Evolutionary conservation across 2,797 vertebrate genomes (phyloP), one percentile per base, ranked within the genome.

Genomic region (Gambelia wislizenii): DNA sequence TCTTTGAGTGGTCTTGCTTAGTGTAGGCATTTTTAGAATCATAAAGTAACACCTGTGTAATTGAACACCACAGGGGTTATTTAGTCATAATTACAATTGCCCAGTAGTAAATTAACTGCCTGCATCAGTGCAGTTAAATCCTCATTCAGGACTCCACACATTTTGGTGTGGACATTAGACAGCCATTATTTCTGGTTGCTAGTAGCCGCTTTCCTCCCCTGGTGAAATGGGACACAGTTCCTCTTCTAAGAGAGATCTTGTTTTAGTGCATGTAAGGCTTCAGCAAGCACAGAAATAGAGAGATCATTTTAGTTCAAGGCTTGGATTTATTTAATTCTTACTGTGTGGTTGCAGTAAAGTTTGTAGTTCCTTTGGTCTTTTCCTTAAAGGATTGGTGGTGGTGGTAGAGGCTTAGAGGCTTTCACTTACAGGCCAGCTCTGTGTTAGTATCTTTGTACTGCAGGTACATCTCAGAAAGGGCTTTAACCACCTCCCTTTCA

Each of bases 21-120:
- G 52, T 79, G 30, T 36, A 79, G 49, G 49, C 20, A 64, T 79
- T 79, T 89, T 76, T 78, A 78, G 47, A 20, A 56, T 84, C n/a
- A 78, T 84, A 61, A 84, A 70, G 61, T 59, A 85, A 61, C 64
- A 70, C 47, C 20, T 70, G 83, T 22, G 39, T n/a, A 59, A 69
- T 72, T 42, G 8, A 61, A 59, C 49, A 27, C 64, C 64, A 61
- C 67, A 80, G 83, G 54, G 14, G 52, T 80, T 69, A 49, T 89
- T 72, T 89, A 42, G 64, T 80, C 18, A 78, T 78, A 78, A 69
- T 78, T 84, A 78, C 74, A 78, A 72, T 64, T 47, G 49, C 59
- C 36, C 61, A 84, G 87, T 52, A 78, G 87, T 64, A 89, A 81
- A 61, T 84, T 56, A 69, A 79, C 61, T 42, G 6, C 36, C 52